phyloP scores from a whole-genome alignment of 2,113 vertebrate genomes.

The Silurus asotus region DNA sequence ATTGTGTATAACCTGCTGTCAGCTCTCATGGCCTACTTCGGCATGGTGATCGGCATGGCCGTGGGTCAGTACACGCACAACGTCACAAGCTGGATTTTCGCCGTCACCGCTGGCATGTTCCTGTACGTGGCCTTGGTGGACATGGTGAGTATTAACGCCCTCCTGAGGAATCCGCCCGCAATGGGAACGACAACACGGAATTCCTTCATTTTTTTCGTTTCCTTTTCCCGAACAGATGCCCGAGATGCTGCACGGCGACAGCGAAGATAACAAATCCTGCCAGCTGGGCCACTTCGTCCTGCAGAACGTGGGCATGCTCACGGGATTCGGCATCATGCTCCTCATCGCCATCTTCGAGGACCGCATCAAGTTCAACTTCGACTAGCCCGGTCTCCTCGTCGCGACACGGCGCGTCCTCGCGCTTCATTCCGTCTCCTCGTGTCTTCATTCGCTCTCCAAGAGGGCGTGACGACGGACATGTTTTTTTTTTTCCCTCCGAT shows the following conservation, averaged over 20 bases:
- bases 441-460: conserved; percentile 28
- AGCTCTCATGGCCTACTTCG: conserved; percentile 94
- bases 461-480: conserved; percentile 38
- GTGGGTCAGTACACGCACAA: conserved; percentile 95
- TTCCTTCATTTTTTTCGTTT: neutral
- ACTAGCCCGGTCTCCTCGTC: conserved; percentile 64
- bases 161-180: neutral
- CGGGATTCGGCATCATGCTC: conserved; percentile 94
- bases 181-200: neutral
- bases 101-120: conserved; percentile 97
- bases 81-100: conserved; percentile 97
- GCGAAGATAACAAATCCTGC: conserved; percentile 89
- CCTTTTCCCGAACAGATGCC: conserved; percentile 77
- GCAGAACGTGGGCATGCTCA: conserved; percentile 90
- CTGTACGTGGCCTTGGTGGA: conserved; percentile 97
- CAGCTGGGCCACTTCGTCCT: conserved; percentile 91
- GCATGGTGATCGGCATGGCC: conserved; percentile 92
- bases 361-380: conserved; percentile 89
- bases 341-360: conserved; percentile 98
- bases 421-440: neutral
- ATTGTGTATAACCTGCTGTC: conserved; percentile 97
- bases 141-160: conserved; percentile 80
- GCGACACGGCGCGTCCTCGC: conserved; percentile 46
- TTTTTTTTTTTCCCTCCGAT: neutral
- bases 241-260: conserved; percentile 96